phyloP scores from a whole-genome alignment of 2,113 vertebrate species.

The Protobothrops flavoviridis region DNA sequence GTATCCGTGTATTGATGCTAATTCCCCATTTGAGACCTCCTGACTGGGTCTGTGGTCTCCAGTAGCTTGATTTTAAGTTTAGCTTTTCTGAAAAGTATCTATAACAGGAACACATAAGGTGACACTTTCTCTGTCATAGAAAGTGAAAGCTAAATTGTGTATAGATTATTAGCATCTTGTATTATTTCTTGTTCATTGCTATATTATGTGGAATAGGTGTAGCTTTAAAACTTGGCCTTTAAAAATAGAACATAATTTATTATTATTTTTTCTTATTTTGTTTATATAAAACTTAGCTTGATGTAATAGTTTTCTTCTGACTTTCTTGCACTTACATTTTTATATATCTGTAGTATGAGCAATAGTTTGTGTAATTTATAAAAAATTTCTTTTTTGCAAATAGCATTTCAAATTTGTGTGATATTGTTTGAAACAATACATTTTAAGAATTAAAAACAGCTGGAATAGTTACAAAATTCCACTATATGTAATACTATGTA shows the following conservation, averaged over 20 bases:
- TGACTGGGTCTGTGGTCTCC: too few relatives aligned
- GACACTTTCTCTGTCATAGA: slow-evolving; percentile 43
- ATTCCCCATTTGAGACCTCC: too few relatives aligned
- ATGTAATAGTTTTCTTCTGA: slow-evolving; percentile 13
- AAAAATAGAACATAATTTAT: slow-evolving; percentile 24
- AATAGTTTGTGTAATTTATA: background rate
- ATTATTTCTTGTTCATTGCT: slow-evolving; percentile 41
- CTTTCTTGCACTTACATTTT: too few relatives aligned
- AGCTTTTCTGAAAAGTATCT: slow-evolving; percentile 42
- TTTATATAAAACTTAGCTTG: slow-evolving; percentile 28
- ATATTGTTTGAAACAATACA: too few relatives aligned
- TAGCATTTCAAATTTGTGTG: too few relatives aligned
- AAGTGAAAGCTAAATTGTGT: slow-evolving; percentile 13
- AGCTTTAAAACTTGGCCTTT: slow-evolving; percentile 27
- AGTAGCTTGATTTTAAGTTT: background rate
- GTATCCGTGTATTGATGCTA: too few relatives aligned
- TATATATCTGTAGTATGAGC: background rate
- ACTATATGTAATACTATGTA: too few relatives aligned
- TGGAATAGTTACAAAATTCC: too few relatives aligned
- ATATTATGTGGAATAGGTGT: slow-evolving; percentile 12
- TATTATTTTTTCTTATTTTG: background rate
- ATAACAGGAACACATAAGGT: slow-evolving; percentile 32
- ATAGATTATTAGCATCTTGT: slow-evolving; percentile 27
- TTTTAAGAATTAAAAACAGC: too few relatives aligned
- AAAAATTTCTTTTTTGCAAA: background rate